A percentile compares a stretch with the other conserved stretches of the same genome.
Conservation (phyloP, 2,797 vertebrate genomes). For the Thamnophis elegans region DNA sequence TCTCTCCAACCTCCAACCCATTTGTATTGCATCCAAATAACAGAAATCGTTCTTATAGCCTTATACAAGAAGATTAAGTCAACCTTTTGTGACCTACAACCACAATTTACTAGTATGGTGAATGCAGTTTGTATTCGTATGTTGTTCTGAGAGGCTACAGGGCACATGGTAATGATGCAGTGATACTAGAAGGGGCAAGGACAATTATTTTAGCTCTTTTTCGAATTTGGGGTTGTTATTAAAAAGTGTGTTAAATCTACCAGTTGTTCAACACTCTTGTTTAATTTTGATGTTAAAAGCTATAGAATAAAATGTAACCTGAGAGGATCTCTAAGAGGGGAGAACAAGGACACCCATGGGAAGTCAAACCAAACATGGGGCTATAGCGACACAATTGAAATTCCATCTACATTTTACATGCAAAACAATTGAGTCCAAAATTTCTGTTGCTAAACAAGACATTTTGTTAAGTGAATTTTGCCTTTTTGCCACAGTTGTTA, state of each 20-base stretch:
- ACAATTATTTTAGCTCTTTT: not conserved
- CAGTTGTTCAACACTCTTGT: not conserved
- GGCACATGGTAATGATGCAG: not conserved
- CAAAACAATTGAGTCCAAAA: not conserved
- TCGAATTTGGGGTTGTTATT: not conserved
- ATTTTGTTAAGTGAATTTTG: not conserved
- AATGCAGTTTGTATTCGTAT: not conserved
- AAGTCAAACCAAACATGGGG: not conserved
- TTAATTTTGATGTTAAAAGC: not conserved
- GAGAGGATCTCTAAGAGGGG: not conserved
- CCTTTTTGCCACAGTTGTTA: not conserved
- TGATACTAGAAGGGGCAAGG: not conserved
- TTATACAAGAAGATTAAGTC: not conserved
- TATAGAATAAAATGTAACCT: not conserved
- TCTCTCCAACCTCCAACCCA: not conserved
- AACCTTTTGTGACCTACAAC: not conserved
- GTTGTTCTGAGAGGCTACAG: not conserved
- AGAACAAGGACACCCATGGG: not conserved
- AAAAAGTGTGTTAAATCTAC: not conserved
- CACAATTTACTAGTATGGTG: not conserved
- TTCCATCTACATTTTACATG: not conserved
- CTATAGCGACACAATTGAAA: not conserved
- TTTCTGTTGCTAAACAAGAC: not conserved
- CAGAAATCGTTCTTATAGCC: not conserved
- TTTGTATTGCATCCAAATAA: not conserved